Conservation (phyloP, 2,797 vertebrate genomes). For the Hylomyscus alleni region DNA sequence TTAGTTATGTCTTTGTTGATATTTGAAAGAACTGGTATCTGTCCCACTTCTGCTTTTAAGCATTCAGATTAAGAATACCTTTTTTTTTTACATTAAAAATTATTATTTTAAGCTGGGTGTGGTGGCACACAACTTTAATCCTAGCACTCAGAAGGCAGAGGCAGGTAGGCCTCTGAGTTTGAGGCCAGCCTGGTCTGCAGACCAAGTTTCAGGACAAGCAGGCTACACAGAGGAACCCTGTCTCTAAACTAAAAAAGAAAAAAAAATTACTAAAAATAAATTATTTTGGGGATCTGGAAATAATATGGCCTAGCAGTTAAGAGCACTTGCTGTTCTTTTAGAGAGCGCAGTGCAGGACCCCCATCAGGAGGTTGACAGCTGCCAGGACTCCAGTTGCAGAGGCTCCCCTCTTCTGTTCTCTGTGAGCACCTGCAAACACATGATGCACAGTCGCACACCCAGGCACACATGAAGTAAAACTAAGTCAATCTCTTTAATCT, state of each 20-base stretch:
- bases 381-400: neutral
- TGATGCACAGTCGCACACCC: neutral
- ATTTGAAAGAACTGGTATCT: neutral
- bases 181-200: neutral
- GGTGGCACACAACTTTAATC: neutral
- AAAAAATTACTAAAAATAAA: neutral
- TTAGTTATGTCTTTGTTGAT: neutral
- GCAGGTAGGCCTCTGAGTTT: neutral
- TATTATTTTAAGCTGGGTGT: neutral
- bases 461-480: neutral
- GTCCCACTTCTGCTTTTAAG: neutral
- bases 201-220: neutral
- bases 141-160: neutral
- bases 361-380: neutral
- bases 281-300: neutral
- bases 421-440: neutral
- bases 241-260: neutral
- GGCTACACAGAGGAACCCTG: neutral
- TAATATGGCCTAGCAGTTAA: neutral
- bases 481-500: neutral
- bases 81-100: slow-evolving; percentile 28
- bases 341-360: neutral
- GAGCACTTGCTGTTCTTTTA: neutral
- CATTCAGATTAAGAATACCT: neutral
- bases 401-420: neutral